Conservation (phyloP, 2,888 invertebrate species). For the Ypsolopha scabrella region DNA sequence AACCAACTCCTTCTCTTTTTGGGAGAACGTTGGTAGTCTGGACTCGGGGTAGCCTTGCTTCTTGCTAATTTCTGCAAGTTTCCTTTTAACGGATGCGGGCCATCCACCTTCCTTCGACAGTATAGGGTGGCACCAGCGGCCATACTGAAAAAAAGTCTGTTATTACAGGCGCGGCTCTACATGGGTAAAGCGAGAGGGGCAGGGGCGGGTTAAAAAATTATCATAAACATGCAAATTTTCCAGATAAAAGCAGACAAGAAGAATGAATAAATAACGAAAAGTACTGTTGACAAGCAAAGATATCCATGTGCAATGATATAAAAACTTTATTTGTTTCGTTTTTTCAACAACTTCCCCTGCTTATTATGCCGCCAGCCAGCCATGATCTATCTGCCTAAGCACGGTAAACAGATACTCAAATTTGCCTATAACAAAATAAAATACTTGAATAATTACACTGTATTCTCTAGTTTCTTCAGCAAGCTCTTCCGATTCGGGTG, state of each 20-base stretch:
- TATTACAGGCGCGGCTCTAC: no score
- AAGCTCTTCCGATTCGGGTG: slow-evolving; percentile 50
- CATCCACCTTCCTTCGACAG: slow-evolving; percentile 35
- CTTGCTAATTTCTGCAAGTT: slow-evolving; percentile 29
- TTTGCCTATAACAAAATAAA: neutral
- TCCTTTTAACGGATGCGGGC: slow-evolving; percentile 32
- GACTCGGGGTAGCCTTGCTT: slow-evolving; percentile 32
- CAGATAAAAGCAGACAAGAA: neutral
- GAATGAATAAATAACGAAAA: neutral
- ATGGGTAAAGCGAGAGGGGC: no score
- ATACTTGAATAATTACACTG: slow-evolving; percentile 26
- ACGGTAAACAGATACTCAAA: neutral
- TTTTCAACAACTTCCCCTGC: no score
- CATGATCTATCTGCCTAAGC: neutral
- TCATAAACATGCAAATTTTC: neutral
- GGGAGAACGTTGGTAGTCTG: slow-evolving; percentile 37
- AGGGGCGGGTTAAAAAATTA: no score
- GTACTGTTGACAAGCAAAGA: neutral
- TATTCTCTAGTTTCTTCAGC: slow-evolving; percentile 61
- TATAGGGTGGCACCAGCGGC: slow-evolving; percentile 31
- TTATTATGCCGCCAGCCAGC: neutral
- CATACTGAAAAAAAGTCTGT: slow-evolving; percentile 14
- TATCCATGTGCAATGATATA: no score
- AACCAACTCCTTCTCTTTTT: slow-evolving; percentile 50
- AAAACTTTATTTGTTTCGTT: no score